Percentiles rank a stretch among this genome's conserved stretches.
Conservation (phyloP, 35 echinoderm and acorn worm species). For the Anneissia japonica region DNA sequence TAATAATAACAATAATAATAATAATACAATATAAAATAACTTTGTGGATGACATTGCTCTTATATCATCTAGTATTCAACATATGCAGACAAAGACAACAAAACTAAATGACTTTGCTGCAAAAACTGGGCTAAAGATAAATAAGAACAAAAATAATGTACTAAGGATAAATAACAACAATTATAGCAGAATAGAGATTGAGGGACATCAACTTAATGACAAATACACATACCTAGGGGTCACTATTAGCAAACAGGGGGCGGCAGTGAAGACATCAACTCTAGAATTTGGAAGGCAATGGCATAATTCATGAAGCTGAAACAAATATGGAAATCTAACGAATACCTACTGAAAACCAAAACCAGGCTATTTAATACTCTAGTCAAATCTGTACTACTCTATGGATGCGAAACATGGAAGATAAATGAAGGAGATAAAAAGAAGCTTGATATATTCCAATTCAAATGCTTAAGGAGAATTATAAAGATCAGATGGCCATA, state of each 20-base stretch:
- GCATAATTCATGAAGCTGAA: too few species aligned
- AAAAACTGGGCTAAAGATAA: not conserved
- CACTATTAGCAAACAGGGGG: too few species aligned
- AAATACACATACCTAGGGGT: not conserved
- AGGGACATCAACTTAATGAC: not conserved
- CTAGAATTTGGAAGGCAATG: too few species aligned
- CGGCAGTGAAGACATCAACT: too few species aligned
- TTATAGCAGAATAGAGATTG: not conserved
- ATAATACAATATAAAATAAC: too few species aligned
- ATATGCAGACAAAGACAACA: not conserved
- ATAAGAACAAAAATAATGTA: not conserved
- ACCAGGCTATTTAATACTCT: too few species aligned
- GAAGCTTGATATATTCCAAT: not conserved
- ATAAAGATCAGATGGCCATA: not conserved
- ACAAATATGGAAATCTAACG: too few species aligned
- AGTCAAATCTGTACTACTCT: not conserved
- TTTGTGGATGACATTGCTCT: not conserved
- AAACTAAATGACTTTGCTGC: not conserved
- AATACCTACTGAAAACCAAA: not conserved
- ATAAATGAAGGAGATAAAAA: conserved; percentile 16
- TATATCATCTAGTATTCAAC: not conserved
- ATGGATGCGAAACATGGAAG: conserved; percentile 9
- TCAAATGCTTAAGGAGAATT: not conserved
- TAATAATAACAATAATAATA: too few species aligned
- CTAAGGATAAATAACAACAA: not conserved